These are phyloP conservation scores for Mellilla xanthometata DNA, from an alignment of 2,888 invertebrate genomes.

Conservation along the genomic window DNA sequence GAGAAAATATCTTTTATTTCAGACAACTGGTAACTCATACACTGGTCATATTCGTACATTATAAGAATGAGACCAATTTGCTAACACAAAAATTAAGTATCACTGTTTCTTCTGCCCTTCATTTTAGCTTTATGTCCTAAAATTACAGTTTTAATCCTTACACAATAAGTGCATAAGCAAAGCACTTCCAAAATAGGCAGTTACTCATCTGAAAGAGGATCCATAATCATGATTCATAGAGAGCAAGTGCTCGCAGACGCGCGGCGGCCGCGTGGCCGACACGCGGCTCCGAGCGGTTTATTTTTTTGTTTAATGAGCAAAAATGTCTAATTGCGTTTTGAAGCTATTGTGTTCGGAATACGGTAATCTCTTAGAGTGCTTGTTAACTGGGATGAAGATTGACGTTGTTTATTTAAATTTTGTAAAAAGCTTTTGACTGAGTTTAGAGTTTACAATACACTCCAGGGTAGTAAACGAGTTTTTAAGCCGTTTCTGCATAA, in stretches of 20 bases:
- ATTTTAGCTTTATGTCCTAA: too few species aligned
- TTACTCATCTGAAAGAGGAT: constrained; percentile 11
- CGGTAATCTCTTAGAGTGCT: constrained; percentile 55
- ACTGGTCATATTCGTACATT: too few species aligned
- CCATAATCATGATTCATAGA: constrained; percentile 24
- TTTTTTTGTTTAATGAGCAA: constrained; percentile 56
- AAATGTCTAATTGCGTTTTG: constrained; percentile 65
- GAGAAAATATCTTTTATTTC: too few species aligned
- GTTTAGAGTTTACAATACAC: neutral
- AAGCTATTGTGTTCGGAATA: constrained; percentile 42
- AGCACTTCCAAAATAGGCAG: neutral
- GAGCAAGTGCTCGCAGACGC: constrained; percentile 25
- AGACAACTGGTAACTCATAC: too few species aligned
- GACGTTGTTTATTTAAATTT: constrained; percentile 30
- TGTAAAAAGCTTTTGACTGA: neutral
- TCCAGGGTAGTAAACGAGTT: too few species aligned
- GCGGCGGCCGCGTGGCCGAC: constrained; percentile 32
- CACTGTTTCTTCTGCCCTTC: too few species aligned
- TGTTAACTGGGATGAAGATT: constrained; percentile 49
- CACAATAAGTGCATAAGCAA: too few species aligned
- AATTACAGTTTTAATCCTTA: too few species aligned
- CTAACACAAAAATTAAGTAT: too few species aligned
- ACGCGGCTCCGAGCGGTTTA: constrained; percentile 34
- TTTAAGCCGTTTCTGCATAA: too few species aligned
- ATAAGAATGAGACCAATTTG: too few species aligned